These are phyloP conservation scores for Harpagoxenus sublaevis DNA, from an alignment of 2,888 invertebrate genomes.

Conservation along the genomic window DNA sequence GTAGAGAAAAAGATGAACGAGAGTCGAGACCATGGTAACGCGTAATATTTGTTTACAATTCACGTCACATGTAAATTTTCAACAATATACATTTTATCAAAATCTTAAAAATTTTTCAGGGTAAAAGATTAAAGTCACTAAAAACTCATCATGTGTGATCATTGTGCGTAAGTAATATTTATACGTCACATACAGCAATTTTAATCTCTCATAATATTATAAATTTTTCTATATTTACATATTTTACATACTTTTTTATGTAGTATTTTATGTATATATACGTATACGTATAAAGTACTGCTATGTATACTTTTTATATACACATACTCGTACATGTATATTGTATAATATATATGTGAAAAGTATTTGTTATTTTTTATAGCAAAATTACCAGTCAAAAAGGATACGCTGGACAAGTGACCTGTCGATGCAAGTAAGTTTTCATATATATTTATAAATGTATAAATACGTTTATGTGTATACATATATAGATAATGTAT, in stretches of 20 bases:
- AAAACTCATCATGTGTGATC: conserved; percentile 77
- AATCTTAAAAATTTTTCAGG: conserved; percentile 53
- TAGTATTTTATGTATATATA: neutral
- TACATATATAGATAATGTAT: neutral
- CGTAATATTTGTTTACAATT: conserved; percentile 40
- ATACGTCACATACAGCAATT: neutral
- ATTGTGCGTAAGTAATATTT: conserved; percentile 78
- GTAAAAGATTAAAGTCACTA: neutral
- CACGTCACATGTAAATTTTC: neutral
- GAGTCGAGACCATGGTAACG: conserved; percentile 13
- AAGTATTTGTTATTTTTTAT: neutral
- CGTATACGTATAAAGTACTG: neutral
- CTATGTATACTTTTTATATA: neutral
- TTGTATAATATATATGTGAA: neutral
- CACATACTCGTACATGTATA: neutral
- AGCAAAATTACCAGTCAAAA: conserved; percentile 68
- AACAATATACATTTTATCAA: neutral
- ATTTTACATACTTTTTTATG: neutral
- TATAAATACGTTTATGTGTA: neutral
- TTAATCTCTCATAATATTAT: neutral
- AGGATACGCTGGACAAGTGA: conserved; percentile 80
- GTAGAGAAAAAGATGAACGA: conserved; percentile 39
- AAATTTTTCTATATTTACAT: neutral
- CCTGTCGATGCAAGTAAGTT: conserved; percentile 79
- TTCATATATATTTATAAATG: conserved; percentile 16